These are phyloP conservation scores for Athalia cordata DNA, from an alignment of 2,888 invertebrate genomes.

Conservation along the genomic window DNA sequence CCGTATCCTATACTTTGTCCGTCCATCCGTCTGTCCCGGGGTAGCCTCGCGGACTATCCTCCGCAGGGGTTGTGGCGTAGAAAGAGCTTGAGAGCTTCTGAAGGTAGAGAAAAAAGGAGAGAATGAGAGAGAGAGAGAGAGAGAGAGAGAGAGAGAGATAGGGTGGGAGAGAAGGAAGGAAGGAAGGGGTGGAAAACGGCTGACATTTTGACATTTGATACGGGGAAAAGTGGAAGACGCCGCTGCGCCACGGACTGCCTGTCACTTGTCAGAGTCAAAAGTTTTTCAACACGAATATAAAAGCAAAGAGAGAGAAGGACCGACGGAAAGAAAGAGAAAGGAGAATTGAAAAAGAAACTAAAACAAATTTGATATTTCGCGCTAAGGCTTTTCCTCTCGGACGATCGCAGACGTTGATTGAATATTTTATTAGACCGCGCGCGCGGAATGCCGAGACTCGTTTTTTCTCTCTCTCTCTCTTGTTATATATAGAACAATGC, in stretches of 20 bases:
- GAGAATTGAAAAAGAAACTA: neutral
- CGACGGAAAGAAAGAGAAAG: neutral
- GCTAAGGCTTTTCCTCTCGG: slow-evolving; percentile 9
- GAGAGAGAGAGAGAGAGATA: neutral
- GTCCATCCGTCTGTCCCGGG: slow-evolving; percentile 5
- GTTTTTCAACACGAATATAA: slow-evolving; percentile 62
- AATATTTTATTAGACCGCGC: slow-evolving; percentile 29
- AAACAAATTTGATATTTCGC: slow-evolving; percentile 32
- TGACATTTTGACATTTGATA: slow-evolving; percentile 47
- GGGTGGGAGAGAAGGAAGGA: neutral
- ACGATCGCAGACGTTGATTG: slow-evolving; percentile 41
- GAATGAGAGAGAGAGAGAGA: neutral
- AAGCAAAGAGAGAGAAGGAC: slow-evolving; percentile 3
- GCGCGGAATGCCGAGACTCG: too few relatives aligned
- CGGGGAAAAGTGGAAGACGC: slow-evolving; percentile 45
- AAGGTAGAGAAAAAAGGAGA: neutral
- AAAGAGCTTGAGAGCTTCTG: neutral
- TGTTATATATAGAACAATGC: too few relatives aligned
- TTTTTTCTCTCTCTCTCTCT: too few relatives aligned
- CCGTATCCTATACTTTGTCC: neutral
- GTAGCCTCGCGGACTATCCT: neutral
- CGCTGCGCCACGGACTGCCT: slow-evolving; percentile 64
- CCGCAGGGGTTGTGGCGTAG: neutral
- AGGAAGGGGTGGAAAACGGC: slow-evolving; percentile 30
- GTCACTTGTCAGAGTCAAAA: slow-evolving; percentile 66